Evolutionary conservation across 1,140 invertebrate genomes (phyloP), one percentile per base, ranked within the genome.

Genomic region (Chymomyza costata): DNA sequence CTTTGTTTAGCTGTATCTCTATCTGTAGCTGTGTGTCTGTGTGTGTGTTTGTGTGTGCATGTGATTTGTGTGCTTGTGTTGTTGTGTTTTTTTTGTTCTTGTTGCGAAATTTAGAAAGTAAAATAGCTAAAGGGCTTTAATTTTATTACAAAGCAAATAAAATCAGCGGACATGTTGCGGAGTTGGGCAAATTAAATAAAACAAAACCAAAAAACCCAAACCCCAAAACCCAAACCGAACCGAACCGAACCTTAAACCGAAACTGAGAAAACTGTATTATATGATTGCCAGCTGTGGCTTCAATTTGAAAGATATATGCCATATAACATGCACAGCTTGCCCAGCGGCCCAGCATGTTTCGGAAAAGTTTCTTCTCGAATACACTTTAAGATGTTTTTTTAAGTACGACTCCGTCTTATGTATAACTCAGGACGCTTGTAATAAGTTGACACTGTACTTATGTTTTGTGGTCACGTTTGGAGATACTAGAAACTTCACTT

Each of bases 131-230:
- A 80, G 73, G 73, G 73, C 73, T 80, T 80, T 80, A 80, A 80
- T 80, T 80, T 80, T 80, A 80, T 80, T 80, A 80, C 73, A 80
- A 62, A 80, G 68, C 73, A 80, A 80, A 80, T 80, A 80, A 80
- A 80, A 68, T 80, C 73, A 73, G 81, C 73, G 67, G 68, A 80
- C 73, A 80, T 61, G 67, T 64, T 68, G 59, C 63, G 63, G 63
- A 44, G 39, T 35, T 58, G 48, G 51, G 51, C 63, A 78, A 80
- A 78, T 80, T 78, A 80, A 78, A 78, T 80, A 80, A 78, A 66
- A 67, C 41, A 61, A 73, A 56, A 41, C 51, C 38, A 65, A 28
- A 32, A 16, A 41, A 39, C 30, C 35, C 18, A 35, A 11, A 40
- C 37, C 16, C 37, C 16, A 37, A 39, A 39, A 37, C 6, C 49